A percentile compares a stretch with the other conserved stretches of the same genome.
Evolutionary conservation across 2,888 invertebrate species (phyloP).

Genomic region (Timema cristinae): DNA sequence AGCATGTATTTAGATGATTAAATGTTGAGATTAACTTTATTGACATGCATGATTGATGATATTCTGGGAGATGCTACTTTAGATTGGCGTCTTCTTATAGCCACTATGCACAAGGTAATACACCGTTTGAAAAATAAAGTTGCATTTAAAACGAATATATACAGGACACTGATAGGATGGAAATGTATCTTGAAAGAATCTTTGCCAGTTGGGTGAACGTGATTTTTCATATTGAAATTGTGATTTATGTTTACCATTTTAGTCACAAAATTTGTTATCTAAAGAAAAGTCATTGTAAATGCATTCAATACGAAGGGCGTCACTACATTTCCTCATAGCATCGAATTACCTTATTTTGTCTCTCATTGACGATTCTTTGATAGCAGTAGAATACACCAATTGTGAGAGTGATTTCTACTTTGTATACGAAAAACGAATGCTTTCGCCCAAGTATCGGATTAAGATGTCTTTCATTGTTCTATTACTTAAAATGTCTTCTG

Average conservation of each 20-base stretch:
- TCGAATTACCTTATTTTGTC: not conserved
- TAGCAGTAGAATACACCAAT: not conserved
- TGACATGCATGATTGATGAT: not conserved
- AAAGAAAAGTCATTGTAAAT: not conserved
- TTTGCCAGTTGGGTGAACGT: not conserved
- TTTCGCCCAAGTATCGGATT: not conserved
- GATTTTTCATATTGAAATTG: not conserved
- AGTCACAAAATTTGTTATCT: not conserved
- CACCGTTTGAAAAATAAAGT: not conserved
- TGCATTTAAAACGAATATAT: not conserved
- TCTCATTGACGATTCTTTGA: not conserved
- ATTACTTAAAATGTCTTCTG: not conserved
- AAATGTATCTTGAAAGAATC: not conserved
- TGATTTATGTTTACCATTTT: not conserved
- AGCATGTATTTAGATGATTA: not conserved
- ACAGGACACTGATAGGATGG: not conserved
- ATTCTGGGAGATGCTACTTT: not conserved
- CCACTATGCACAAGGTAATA: not conserved
- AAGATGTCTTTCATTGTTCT: not conserved
- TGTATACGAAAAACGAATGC: not conserved
- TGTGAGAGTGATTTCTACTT: not conserved
- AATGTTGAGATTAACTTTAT: not conserved
- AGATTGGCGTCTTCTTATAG: not conserved
- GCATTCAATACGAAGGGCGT: not conserved
- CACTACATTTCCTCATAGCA: not conserved